Evolutionary conservation across 2,888 invertebrate species (phyloP).

Genomic region (Agrotis puta): DNA sequence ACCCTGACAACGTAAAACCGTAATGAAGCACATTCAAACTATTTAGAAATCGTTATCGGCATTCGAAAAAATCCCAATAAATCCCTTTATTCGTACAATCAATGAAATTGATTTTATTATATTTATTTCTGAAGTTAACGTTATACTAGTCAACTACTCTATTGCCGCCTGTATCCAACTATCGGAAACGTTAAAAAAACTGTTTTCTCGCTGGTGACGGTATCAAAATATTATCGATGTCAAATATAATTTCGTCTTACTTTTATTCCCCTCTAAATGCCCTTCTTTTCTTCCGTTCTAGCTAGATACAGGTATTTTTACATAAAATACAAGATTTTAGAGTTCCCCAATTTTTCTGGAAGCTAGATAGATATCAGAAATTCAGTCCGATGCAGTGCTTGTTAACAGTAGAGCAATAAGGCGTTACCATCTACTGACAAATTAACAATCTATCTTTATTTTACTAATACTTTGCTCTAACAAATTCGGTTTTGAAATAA

Average conservation of each 20-base stretch:
- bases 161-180: conserved; percentile 48
- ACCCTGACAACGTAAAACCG: no score
- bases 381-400: conserved; percentile 67
- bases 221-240: conserved; percentile 5
- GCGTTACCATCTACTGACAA: conserved; percentile 49
- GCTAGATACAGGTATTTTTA: conserved; percentile 50
- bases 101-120: no score
- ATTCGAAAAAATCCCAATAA: no score
- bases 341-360: not conserved
- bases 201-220: conserved; percentile 36
- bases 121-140: no score
- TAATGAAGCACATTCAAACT: no score
- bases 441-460: conserved; percentile 2
- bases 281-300: conserved; percentile 46
- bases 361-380: conserved; percentile 33
- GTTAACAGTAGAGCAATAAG: conserved; percentile 55
- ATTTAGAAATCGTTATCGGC: no score
- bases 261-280: not conserved
- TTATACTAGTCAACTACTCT: conserved; percentile 54
- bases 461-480: conserved; percentile 24
- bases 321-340: not conserved
- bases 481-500: not conserved
- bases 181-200: conserved; percentile 18
- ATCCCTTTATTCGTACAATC: no score
- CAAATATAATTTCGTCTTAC: conserved; percentile 7